phyloP scores from a whole-genome alignment of 35 echinoderm and acorn worm species.

The Ptychodera flava region DNA sequence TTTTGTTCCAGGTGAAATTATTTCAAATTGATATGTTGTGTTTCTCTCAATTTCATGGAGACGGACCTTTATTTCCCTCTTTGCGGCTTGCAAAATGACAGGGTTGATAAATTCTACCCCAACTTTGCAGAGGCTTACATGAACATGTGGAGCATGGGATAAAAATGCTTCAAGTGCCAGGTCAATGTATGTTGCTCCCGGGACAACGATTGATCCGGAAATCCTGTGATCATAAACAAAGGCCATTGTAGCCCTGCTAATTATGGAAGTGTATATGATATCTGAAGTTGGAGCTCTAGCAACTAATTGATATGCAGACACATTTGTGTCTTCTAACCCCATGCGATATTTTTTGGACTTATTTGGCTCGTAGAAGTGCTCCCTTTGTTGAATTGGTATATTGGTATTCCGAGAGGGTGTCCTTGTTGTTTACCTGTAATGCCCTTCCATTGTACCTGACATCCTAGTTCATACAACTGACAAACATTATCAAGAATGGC shows the following conservation, averaged over 20 bases:
- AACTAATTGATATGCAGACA: not conserved
- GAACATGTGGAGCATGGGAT: not conserved
- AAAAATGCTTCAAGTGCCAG: slow-evolving; percentile 12
- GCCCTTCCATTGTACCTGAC: slow-evolving; percentile 1
- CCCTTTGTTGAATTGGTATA: slow-evolving; percentile 80
- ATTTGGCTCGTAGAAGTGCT: not conserved
- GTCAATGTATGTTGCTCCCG: slow-evolving; percentile 33
- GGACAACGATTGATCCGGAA: slow-evolving; percentile 15
- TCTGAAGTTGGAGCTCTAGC: not conserved
- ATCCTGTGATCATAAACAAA: slow-evolving; percentile 36
- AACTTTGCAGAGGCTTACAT: not conserved
- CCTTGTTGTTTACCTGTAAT: not conserved
- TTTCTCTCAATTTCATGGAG: not conserved
- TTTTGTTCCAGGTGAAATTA: not conserved
- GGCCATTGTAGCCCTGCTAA: slow-evolving; percentile 28
- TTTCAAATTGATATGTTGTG: not conserved
- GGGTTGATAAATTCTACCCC: slow-evolving; percentile 19
- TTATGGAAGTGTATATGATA: slow-evolving; percentile 5
- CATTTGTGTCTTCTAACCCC: not conserved
- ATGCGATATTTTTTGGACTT: not conserved
- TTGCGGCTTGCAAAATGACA: not conserved
- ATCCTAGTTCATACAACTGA: not conserved
- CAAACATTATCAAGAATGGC: not conserved
- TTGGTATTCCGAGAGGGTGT: slow-evolving; percentile 38
- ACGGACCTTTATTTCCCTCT: slow-evolving; percentile 12